Evolutionary conservation across 2,113 vertebrate species (phyloP), one percentile per base, ranked within the genome.

Genomic region (Gymnogyps californianus): DNA sequence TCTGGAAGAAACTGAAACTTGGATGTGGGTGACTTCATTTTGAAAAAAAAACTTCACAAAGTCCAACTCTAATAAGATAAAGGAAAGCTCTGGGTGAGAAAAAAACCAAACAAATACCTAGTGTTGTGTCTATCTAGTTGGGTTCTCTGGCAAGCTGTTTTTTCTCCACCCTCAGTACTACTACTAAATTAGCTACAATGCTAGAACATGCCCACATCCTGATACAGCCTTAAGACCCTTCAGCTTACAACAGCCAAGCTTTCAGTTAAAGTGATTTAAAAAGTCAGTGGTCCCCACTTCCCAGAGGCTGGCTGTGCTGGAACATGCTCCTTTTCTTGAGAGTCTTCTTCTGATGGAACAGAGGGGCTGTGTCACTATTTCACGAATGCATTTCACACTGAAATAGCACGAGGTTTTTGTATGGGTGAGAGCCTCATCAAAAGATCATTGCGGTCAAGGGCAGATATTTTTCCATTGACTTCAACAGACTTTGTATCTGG

Each of bases 261-360:
- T 86, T 47, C 51, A 5, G 12, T 55, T 66, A 24, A 36, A 21
- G 19, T 54, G 32, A 26, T 92, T 74, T 54, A 21, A 58, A 42
- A 46, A 49, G 12, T 66, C 77, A 51, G 32, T 19, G 16, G 32
- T 55, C 14, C 19, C 26, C 6, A 0, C 25, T 71, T 71, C 25
- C 19, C 9, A 44, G 38, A 34, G 8, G 13, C 17, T 34, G 55
- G 11, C 34, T 67, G 36, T 29, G 36, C 31, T 76, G 21, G 42
- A 52, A 24, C 34, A 24, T 4, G 8, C 16, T 66, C 7, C 58
- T 83, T 66, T 87, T 59, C 51, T 61, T 55, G n/a, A 38, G 36
- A 7, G 10, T 9, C 5, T 2, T 2, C n/a, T 90, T 77, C 54
- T n/a, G 71, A 14, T 34, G 67, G 62, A 83, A 46, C 0, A 2